Percentiles rank a stretch among this genome's conserved stretches.
Conservation (phyloP, 2,113 vertebrate species). For the Trematocara variabile region DNA sequence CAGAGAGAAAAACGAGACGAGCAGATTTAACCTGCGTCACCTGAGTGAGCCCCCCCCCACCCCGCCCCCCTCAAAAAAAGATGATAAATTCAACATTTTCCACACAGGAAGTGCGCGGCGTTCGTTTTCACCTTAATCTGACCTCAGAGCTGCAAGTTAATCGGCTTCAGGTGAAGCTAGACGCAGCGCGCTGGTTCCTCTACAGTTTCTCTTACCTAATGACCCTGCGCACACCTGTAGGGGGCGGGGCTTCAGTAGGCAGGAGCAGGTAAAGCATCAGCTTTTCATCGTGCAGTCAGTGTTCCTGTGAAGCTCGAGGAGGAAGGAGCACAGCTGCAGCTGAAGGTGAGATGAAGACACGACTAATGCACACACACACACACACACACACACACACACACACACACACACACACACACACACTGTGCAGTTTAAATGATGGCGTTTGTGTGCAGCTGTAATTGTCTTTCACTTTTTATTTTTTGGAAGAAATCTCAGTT, state of each 20-base stretch:
- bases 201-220: neutral
- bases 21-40: neutral
- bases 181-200: neutral
- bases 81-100: neutral
- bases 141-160: neutral
- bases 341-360: constrained; percentile 31
- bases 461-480: neutral
- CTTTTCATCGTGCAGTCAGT: neutral
- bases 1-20: neutral
- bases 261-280: constrained; percentile 11
- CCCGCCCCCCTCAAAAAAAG: neutral
- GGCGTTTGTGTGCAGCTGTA: neutral
- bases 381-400: neutral
- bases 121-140: neutral
- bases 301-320: neutral
- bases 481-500: neutral
- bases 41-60: neutral
- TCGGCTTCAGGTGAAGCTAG: neutral
- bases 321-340: neutral
- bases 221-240: constrained; percentile 16
- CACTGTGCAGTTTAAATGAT: neutral
- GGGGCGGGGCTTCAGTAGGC: constrained; percentile 35
- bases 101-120: neutral
- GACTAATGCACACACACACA: neutral
- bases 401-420: neutral